Conservation (phyloP, 2,888 invertebrate genomes). For the Petrophora chlorosata region DNA sequence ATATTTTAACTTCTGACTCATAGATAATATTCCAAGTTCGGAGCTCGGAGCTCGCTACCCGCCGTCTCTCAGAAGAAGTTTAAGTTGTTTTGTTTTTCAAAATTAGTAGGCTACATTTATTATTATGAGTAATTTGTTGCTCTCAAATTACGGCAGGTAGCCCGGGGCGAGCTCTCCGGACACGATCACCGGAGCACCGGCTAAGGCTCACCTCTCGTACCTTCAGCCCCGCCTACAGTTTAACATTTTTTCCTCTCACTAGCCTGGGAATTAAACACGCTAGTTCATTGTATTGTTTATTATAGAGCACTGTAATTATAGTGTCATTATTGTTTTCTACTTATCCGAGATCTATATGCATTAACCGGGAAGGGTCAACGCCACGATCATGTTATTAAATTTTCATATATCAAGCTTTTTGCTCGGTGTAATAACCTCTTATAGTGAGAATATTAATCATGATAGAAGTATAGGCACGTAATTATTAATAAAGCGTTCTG, state of each 20-base stretch:
- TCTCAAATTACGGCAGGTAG: conserved; percentile 81
- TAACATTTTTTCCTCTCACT: conserved; percentile 73
- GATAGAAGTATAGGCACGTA: conserved; percentile 12
- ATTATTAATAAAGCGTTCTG: conserved; percentile 23
- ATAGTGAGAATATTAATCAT: conserved; percentile 1
- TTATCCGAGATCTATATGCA: conserved; percentile 33
- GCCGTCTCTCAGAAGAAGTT: conserved; percentile 56
- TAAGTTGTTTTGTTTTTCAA: conserved; percentile 61
- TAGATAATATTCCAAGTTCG: conserved; percentile 54
- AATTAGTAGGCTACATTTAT: conserved; percentile 77
- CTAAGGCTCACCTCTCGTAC: conserved; percentile 65
- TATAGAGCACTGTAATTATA: conserved; percentile 67
- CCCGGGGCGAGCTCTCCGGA: conserved; percentile 67
- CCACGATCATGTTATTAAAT: conserved; percentile 17
- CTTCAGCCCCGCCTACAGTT: conserved; percentile 74
- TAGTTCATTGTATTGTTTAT: conserved; percentile 75
- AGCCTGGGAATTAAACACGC: conserved; percentile 67
- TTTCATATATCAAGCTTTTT: conserved; percentile 17
- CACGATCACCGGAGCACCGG: conserved; percentile 53
- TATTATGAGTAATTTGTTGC: conserved; percentile 81
- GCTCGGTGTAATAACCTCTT: not conserved
- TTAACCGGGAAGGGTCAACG: conserved; percentile 31
- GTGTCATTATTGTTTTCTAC: conserved; percentile 63
- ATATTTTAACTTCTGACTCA: conserved; percentile 51
- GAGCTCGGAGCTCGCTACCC: conserved; percentile 42